Evolutionary conservation across 2,888 invertebrate species (phyloP).

Genomic region (Agriotes lineatus): DNA sequence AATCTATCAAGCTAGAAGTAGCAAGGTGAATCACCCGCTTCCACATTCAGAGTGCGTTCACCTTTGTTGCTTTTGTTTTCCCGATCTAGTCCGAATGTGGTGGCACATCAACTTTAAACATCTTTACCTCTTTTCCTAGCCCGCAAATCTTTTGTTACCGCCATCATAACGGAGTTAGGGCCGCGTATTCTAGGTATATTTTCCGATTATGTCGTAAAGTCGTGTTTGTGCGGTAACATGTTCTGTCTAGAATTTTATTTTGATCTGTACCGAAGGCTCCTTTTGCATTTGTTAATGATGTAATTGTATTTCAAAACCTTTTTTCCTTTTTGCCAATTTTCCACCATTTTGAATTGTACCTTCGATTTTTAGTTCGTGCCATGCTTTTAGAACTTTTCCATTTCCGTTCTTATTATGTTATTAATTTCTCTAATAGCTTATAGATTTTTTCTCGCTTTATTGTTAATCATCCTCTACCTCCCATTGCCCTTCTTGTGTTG

Average conservation of each 20-base stretch:
- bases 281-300: background rate
- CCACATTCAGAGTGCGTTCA: too few relatives aligned
- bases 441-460: background rate
- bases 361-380: slow-evolving; percentile 1
- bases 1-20: too few relatives aligned
- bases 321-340: background rate
- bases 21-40: too few relatives aligned
- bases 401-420: background rate
- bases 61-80: too few relatives aligned
- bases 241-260: background rate
- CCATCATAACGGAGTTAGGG: too few relatives aligned
- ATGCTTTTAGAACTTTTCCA: slow-evolving; percentile 2
- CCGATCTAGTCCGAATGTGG: too few relatives aligned
- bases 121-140: background rate
- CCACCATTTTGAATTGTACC: background rate
- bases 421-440: background rate
- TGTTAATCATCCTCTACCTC: too few relatives aligned
- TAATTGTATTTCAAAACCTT: background rate
- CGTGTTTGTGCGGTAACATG: too few relatives aligned
- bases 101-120: background rate
- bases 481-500: background rate
- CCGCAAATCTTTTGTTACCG: background rate
- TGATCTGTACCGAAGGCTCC: background rate
- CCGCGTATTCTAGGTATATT: too few relatives aligned
- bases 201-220: too few relatives aligned